Conservation (phyloP, 2,888 invertebrate genomes). For the Spodoptera picta region DNA sequence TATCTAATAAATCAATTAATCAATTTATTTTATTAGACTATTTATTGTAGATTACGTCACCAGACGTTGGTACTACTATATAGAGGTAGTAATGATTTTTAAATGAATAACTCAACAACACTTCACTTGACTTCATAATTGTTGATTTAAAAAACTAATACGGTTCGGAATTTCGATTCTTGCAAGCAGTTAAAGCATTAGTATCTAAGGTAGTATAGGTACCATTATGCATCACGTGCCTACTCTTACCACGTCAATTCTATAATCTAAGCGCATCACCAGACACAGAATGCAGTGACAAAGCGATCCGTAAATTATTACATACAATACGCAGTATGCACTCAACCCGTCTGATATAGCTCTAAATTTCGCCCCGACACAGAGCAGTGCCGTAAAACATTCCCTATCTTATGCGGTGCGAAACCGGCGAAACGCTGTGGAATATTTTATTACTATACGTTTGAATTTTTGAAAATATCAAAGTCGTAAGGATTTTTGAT, state of each 20-base stretch:
- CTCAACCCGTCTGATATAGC: conserved; percentile 37
- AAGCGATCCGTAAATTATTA: conserved; percentile 50
- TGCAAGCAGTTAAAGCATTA: no score
- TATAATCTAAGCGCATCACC: conserved; percentile 11
- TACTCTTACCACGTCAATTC: conserved; percentile 5
- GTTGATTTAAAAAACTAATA: no score
- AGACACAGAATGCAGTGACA: conserved; percentile 25
- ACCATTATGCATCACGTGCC: no score
- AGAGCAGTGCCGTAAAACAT: conserved; percentile 41
- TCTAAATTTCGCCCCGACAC: conserved; percentile 41
- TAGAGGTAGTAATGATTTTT: no score
- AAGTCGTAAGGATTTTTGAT: conserved; percentile 13
- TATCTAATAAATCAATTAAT: no score
- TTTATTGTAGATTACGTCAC: no score
- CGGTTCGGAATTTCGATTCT: no score
- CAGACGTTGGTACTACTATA: no score
- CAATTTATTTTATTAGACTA: no score
- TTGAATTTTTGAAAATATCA: conserved; percentile 50
- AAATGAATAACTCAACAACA: no score
- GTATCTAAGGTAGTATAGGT: no score
- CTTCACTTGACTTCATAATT: no score
- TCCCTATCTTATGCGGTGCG: conserved; percentile 48
- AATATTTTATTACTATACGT: conserved; percentile 49
- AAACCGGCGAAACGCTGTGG: conserved; percentile 30
- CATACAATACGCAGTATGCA: conserved; percentile 42